These are phyloP conservation scores for Paramuricea clavata DNA, from an alignment of 92 coral and sea anemone genomes.

Conservation along the genomic window DNA sequence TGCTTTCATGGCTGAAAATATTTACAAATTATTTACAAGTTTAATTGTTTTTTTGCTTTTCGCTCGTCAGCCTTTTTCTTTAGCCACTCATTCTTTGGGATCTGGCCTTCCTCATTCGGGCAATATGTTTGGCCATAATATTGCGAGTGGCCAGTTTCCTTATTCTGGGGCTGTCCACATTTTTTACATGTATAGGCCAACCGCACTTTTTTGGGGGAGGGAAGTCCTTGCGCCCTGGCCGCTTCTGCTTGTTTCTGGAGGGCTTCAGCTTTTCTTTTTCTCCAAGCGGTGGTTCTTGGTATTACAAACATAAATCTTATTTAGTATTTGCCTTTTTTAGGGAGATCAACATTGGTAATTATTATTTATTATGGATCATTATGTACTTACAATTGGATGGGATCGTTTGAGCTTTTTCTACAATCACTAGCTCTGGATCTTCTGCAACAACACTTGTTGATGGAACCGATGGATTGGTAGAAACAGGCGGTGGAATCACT, in stretches of 20 bases:
- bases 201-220: slow-evolving; percentile 20
- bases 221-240: slow-evolving; percentile 12
- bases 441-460: background rate
- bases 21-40: background rate
- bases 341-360: background rate
- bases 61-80: background rate
- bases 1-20: no score
- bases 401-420: background rate
- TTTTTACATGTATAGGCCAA: slow-evolving; percentile 32
- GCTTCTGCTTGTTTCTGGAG: background rate
- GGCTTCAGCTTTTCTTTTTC: background rate
- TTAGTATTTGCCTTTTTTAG: background rate
- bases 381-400: background rate
- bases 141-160: slow-evolving; percentile 60
- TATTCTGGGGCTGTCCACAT: slow-evolving; percentile 33
- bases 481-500: no score
- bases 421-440: background rate
- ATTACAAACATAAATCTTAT: background rate
- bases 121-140: slow-evolving; percentile 60
- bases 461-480: background rate
- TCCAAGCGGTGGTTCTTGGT: slow-evolving; percentile 33
- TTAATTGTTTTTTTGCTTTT: no score
- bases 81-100: slow-evolving; percentile 47
- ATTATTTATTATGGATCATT: background rate
- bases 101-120: slow-evolving; percentile 45